Evolutionary conservation across 2,888 invertebrate genomes (phyloP).

Genomic region (Chymomyza procnemis): DNA sequence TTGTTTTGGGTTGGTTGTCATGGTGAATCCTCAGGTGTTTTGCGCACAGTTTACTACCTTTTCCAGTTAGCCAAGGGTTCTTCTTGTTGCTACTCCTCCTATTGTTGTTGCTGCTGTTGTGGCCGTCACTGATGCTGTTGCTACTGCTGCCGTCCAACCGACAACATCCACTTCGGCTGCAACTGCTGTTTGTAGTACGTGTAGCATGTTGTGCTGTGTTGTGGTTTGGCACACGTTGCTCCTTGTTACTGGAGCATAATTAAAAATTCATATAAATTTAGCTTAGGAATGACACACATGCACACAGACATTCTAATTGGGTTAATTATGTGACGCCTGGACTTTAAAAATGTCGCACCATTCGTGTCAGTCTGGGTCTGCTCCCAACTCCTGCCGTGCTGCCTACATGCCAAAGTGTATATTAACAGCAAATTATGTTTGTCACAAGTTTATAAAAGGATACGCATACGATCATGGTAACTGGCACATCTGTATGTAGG

Average conservation of each 20-base stretch:
- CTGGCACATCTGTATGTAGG: conserved; percentile 1
- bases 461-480: too few species aligned
- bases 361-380: conserved; percentile 36
- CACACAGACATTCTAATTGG: conserved; percentile 72
- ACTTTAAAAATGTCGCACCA: conserved; percentile 63
- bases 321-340: conserved; percentile 76
- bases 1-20: conserved; percentile 44
- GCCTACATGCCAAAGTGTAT: conserved; percentile 50
- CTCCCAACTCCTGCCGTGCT: conserved; percentile 24
- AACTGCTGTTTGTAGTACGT: background rate
- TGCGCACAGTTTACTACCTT: conserved; percentile 70
- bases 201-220: background rate
- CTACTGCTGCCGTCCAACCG: conserved; percentile 9
- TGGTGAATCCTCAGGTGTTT: conserved; percentile 76
- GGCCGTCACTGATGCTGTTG: conserved; percentile 30
- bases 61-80: conserved; percentile 63
- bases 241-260: conserved; percentile 55
- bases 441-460: conserved; percentile 47
- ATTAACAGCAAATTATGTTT: conserved; percentile 69
- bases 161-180: background rate
- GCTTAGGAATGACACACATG: conserved; percentile 63
- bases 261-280: conserved; percentile 75
- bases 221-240: background rate
- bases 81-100: conserved; percentile 48
- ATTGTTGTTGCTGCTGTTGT: conserved; percentile 29